Conservation (phyloP, 2,113 vertebrate genomes). For the Grus americana region DNA sequence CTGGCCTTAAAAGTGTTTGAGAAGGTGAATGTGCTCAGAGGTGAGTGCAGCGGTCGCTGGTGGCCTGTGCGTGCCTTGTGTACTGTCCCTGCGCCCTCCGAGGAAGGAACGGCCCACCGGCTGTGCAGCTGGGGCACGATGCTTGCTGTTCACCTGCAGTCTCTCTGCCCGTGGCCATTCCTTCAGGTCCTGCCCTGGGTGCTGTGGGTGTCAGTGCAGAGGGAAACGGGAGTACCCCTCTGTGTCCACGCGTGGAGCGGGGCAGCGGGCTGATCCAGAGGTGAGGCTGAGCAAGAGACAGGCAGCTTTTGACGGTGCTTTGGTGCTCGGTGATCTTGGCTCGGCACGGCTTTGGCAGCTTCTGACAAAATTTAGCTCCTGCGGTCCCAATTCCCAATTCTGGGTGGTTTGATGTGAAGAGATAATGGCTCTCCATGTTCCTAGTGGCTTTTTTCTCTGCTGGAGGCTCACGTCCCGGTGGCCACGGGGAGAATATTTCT, state of each 20-base stretch:
- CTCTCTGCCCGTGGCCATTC: accelerated
- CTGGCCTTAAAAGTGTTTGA: neutral
- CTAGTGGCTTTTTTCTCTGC: neutral
- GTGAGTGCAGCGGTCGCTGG: neutral
- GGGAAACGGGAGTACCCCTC: neutral
- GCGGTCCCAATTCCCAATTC: neutral
- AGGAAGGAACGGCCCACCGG: accelerated
- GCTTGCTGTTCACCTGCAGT: neutral
- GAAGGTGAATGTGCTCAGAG: neutral
- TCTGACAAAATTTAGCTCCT: accelerated
- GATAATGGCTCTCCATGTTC: neutral
- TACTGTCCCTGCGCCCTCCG: neutral
- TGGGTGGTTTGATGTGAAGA: neutral
- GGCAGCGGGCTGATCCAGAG: neutral
- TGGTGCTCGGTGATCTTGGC: neutral
- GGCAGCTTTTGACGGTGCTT: neutral
- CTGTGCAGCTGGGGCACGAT: neutral
- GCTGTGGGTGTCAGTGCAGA: neutral
- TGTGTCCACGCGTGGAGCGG: accelerated
- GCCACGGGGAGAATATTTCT: neutral
- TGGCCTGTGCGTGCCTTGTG: neutral
- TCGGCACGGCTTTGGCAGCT: accelerated
- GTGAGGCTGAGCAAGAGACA: neutral
- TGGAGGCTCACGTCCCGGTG: neutral
- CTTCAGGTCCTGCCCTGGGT: too few species aligned